A percentile compares a stretch with the other conserved stretches of the same genome.
These are phyloP conservation scores for Dryadula phaetusa DNA, from an alignment of 2,888 invertebrate species.

Conservation along the genomic window DNA sequence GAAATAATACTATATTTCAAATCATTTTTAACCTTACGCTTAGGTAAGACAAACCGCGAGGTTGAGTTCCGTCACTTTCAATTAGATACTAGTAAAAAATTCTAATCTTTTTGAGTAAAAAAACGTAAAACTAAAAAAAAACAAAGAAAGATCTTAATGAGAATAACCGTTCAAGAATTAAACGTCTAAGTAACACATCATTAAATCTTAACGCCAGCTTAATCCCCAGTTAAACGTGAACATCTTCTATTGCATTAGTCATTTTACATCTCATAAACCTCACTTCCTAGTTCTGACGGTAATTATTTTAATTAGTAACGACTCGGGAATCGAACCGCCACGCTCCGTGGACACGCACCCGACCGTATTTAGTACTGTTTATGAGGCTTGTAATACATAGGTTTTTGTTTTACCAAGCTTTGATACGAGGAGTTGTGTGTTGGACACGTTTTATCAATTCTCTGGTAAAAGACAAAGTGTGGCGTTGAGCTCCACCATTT, in stretches of 20 bases:
- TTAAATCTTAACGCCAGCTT: conserved; percentile 6
- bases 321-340: conserved; percentile 43
- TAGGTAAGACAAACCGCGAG: too few relatives aligned
- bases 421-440: not conserved
- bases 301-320: conserved; percentile 37
- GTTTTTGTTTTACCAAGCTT: not conserved
- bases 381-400: conserved; percentile 17
- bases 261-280: conserved; percentile 13
- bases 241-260: not conserved
- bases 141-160: not conserved
- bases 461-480: too few relatives aligned
- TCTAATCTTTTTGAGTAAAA: too few relatives aligned
- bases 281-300: conserved; percentile 33
- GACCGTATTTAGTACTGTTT: conserved; percentile 25
- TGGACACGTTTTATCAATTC: not conserved
- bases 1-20: too few relatives aligned
- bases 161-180: not conserved
- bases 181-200: not conserved
- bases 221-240: not conserved
- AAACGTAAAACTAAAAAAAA: too few relatives aligned
- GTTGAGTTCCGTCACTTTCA: too few relatives aligned
- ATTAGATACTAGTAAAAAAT: too few relatives aligned
- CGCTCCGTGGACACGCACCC: conserved; percentile 28
- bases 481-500: too few relatives aligned
- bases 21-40: too few relatives aligned